Evolutionary conservation across 1,140 invertebrate species (phyloP), one percentile per base, ranked within the genome.

Genomic region (Macrostomum lignano): DNA sequence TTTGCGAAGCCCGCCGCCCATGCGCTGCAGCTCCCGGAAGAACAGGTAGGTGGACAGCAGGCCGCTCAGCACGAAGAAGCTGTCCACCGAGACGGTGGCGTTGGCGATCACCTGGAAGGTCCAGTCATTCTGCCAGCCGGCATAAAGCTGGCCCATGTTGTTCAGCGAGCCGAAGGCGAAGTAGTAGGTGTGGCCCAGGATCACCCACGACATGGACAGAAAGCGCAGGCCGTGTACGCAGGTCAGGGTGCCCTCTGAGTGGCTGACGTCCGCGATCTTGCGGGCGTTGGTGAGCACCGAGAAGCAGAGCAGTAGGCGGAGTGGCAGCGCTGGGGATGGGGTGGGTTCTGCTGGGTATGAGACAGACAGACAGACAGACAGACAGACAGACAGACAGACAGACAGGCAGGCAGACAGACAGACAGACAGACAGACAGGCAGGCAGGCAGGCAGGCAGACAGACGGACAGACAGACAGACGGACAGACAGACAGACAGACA

Each of bases 171-270:
- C 9, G 36, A 49, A 49, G n/a, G 36, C 38, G 29, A 40, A 45
- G 6, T 74, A 74, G 51, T 88, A 78, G 0, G 76, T 78, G 2
- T n/a, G n/a, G n/a, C n/a, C n/a, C n/a, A n/a, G n/a, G n/a, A n/a
- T n/a, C n/a, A n/a, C n/a, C n/a, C n/a, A 82, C 64, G 26, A 88
- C 74, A 82, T 81, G 40, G 74, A 77, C 23, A 82, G 65, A 0
- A 73, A 70, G 3, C 46, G 37, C 14, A 50, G 39, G 14, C 48
- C 45, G 37, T 48, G 37, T 14, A 52, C n/a, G n/a, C n/a, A n/a
- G n/a, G n/a, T n/a, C n/a, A n/a, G n/a, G n/a, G 23, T n/a, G 26
- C 17, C 7, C 13, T 14, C n/a, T n/a, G n/a, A n/a, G n/a, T n/a
- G n/a, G n/a, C n/a, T n/a, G n/a, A n/a, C n/a, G n/a, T n/a, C n/a